Percentiles rank a stretch among this genome's conserved stretches.
These are phyloP conservation scores for Drosophila takahashii DNA, from an alignment of 1,140 invertebrate genomes.

Conservation along the genomic window DNA sequence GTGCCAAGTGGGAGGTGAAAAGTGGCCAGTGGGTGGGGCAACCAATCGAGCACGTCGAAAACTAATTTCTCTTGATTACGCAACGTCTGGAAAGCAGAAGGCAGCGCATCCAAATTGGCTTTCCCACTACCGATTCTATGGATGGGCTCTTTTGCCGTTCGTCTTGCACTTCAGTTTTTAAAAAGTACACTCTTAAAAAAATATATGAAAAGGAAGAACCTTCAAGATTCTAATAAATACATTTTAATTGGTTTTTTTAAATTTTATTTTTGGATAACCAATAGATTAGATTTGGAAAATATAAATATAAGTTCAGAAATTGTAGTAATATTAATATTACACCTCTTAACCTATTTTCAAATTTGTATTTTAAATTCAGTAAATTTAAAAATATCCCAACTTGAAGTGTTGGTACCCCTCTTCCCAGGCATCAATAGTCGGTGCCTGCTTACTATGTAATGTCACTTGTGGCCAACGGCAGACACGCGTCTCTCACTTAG, in stretches of 20 bases:
- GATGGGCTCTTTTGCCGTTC: slow-evolving; percentile 10
- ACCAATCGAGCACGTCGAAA: slow-evolving; percentile 82
- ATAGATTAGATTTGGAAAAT: no score
- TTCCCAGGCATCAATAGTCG: slow-evolving; percentile 28
- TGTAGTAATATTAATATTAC: no score
- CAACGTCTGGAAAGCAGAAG: slow-evolving; percentile 23
- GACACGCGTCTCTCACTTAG: slow-evolving; percentile 62
- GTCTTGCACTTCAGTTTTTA: slow-evolving; percentile 49
- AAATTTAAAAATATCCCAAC: background rate
- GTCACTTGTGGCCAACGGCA: slow-evolving; percentile 56
- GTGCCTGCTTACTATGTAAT: slow-evolving; percentile 32
- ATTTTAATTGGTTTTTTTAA: no score
- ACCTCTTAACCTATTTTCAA: no score
- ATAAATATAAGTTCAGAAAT: no score
- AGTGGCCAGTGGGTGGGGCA: slow-evolving; percentile 4
- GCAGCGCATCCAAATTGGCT: slow-evolving; percentile 68
- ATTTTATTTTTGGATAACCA: no score
- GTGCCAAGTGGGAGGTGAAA: slow-evolving; percentile 26
- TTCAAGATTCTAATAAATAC: no score
- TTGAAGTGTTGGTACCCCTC: slow-evolving; percentile 3
- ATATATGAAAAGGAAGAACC: background rate
- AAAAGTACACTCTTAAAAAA: slow-evolving; percentile 11
- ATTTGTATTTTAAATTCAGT: background rate
- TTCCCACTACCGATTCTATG: slow-evolving; percentile 31
- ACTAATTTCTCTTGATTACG: slow-evolving; percentile 84